These are phyloP conservation scores for Anomalospiza imberbis DNA, from an alignment of 2,797 vertebrate species.

Conservation along the genomic window DNA sequence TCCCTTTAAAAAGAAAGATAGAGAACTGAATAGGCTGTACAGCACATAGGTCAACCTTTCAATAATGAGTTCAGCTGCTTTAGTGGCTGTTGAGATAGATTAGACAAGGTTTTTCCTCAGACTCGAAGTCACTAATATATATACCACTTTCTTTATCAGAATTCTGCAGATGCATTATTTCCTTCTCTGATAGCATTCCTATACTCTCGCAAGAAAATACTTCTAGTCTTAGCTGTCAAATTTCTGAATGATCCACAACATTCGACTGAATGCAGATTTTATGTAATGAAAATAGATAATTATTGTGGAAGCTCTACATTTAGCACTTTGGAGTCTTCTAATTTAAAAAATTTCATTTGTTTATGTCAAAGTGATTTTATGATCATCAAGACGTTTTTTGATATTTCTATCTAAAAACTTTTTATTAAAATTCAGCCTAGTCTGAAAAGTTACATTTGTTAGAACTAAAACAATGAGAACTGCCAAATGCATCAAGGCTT, in stretches of 20 bases:
- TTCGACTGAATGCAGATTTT: neutral
- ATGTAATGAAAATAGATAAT: neutral
- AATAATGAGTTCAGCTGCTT: slow-evolving; percentile 1
- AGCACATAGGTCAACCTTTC: neutral
- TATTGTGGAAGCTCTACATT: neutral
- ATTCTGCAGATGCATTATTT: neutral
- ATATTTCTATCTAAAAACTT: neutral
- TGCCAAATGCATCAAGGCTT: neutral
- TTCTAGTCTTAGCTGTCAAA: neutral
- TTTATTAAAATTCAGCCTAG: neutral
- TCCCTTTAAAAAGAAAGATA: neutral
- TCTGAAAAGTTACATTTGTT: neutral
- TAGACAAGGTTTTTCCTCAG: slow-evolving; percentile 3
- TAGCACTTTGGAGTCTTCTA: neutral
- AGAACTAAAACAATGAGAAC: neutral
- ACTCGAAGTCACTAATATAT: slow-evolving; percentile 6
- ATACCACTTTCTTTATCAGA: slow-evolving; percentile 22
- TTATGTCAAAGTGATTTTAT: neutral
- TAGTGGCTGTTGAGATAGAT: slow-evolving; percentile 10
- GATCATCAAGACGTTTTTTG: neutral
- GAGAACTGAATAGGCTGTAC: neutral
- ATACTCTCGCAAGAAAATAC: neutral
- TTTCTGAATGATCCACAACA: neutral
- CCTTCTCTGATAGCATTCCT: neutral
- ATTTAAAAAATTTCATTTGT: neutral